These are phyloP conservation scores for Phasia obesa DNA, from an alignment of 2,888 invertebrate species.

Conservation along the genomic window DNA sequence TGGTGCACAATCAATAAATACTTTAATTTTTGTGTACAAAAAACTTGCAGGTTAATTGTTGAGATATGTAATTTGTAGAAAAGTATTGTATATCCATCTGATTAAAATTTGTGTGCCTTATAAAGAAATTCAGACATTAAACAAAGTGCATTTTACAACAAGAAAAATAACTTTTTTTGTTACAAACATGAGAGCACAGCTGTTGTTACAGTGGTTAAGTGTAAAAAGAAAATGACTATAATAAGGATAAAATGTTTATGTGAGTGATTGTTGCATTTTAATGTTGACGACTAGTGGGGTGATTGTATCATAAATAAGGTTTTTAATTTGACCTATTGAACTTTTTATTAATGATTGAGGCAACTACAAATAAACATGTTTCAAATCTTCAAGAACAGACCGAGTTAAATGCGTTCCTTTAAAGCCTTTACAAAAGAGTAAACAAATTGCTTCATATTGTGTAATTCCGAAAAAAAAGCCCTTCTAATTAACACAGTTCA, in stretches of 20 bases:
- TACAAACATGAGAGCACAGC: neutral
- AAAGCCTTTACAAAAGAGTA: neutral
- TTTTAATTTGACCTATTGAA: too few relatives aligned
- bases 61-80: too few relatives aligned
- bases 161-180: neutral
- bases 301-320: too few relatives aligned
- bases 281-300: too few relatives aligned
- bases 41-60: too few relatives aligned
- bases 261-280: neutral
- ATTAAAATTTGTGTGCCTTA: neutral
- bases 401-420: neutral
- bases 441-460: neutral
- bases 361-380: too few relatives aligned
- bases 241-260: neutral
- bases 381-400: neutral
- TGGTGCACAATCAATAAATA: too few relatives aligned
- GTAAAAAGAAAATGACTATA: neutral
- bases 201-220: neutral
- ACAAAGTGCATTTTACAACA: slow-evolving; percentile 3
- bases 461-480: neutral
- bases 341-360: too few relatives aligned
- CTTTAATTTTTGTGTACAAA: too few relatives aligned
- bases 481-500: neutral
- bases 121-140: neutral
- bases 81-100: too few relatives aligned